Conservation (phyloP, 2,797 vertebrate species). For the Pantherophis vulpinus region DNA sequence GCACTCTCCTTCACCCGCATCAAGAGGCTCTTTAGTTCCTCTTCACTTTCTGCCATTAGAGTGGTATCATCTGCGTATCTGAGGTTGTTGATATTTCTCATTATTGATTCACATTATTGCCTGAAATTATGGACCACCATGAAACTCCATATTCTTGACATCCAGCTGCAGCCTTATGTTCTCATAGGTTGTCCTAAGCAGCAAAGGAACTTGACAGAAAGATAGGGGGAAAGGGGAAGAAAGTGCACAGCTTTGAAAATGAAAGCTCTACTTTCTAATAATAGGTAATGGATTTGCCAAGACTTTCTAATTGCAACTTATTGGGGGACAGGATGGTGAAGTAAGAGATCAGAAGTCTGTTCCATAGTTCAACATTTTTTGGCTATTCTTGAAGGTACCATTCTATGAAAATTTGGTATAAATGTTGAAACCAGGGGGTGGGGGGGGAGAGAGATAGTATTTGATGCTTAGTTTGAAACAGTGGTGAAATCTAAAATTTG, state of each 20-base stretch:
- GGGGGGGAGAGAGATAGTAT: neutral
- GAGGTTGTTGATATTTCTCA: no score
- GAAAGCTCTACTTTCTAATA: neutral
- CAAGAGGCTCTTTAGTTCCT: no score
- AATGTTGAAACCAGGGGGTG: neutral
- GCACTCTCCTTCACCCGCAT: no score
- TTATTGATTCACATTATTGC: neutral
- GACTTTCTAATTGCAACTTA: neutral
- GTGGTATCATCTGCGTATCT: no score
- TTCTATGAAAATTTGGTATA: neutral
- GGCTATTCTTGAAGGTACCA: neutral
- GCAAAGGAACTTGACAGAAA: neutral
- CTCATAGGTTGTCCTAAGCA: neutral
- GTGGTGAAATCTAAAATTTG: no score
- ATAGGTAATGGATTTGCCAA: neutral
- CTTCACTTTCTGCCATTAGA: no score
- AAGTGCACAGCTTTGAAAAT: neutral
- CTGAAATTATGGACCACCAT: neutral
- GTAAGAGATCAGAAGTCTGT: neutral
- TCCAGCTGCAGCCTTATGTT: neutral
- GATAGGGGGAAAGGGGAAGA: neutral
- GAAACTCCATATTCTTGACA: neutral
- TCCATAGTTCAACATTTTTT: neutral
- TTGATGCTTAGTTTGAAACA: neutral
- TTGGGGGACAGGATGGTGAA: neutral